Percentiles rank a stretch among this genome's conserved stretches.
These are phyloP conservation scores for Colius striatus DNA, from an alignment of 2,113 vertebrate genomes.

Conservation along the genomic window DNA sequence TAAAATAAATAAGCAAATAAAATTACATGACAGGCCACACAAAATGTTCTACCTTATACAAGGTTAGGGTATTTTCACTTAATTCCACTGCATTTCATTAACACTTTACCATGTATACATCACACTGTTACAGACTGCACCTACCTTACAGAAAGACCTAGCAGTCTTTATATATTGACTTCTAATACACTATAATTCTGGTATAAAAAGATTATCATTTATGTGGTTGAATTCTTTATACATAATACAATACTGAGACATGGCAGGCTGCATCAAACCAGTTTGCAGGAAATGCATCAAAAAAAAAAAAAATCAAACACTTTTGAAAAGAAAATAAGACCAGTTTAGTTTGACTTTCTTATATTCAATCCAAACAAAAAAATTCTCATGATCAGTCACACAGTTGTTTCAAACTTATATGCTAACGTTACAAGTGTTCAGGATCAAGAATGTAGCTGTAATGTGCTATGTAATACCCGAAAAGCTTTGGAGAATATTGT, in stretches of 20 bases:
- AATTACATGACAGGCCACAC: background rate
- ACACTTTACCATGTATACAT: background rate
- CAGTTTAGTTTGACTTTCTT: background rate
- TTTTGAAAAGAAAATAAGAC: background rate
- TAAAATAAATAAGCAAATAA: background rate
- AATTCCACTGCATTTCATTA: background rate
- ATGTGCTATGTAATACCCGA: background rate
- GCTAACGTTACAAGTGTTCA: background rate
- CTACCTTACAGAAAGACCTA: background rate
- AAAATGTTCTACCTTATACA: background rate
- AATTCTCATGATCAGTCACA: background rate
- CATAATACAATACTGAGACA: background rate
- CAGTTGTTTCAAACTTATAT: background rate
- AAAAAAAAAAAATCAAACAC: background rate
- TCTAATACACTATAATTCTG: background rate
- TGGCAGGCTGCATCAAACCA: rapidly evolving
- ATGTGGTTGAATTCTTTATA: background rate
- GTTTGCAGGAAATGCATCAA: background rate
- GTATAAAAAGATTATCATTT: background rate
- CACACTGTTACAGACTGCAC: background rate
- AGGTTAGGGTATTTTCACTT: background rate
- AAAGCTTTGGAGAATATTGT: background rate
- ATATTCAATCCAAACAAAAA: background rate
- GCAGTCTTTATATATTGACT: background rate
- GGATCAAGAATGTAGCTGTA: background rate